Base-by-base conservation (phyloP, 2,888 invertebrate species). In the Apamea epomidion region DNA sequence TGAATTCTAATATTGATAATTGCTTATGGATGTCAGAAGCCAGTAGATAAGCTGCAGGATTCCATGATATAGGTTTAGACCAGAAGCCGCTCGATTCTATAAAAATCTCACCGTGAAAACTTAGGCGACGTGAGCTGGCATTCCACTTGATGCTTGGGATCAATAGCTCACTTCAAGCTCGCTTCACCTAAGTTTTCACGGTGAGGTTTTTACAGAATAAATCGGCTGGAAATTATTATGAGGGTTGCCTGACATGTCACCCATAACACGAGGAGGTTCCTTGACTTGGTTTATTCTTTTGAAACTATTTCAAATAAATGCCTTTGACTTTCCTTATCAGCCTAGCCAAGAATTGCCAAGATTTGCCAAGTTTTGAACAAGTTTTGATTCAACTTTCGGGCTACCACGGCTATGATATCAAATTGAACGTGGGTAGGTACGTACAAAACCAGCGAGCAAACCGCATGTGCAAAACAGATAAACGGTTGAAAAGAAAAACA, bases 1-100 rank as follows among this genome's bases (percentile, higher is more conserved):
- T 68, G 21, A 76, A 60, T 83, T 81, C 21, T 60, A 12, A 16
- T 67, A 29, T 51, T 81, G 81, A 42, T 77, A n/a, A n/a, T 25
- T 60, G 29, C 2, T 62, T 60, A 32, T 25, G 25, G 16, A 32
- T 10, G 7, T 7, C 14, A 37, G 37, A 32, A 18, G 18, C 12
- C 16, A 4, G 8, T 62, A 14, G 25, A 12, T 18, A 14, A 16
- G 1, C 58, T 62, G 18, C 42, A 29, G 14, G 21, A 67, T 1
- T 80, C 54, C n/a, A 25, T 29, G 18, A 21, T 4, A 65, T 10
- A 25, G 8, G 29, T 62, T 12, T 32, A 16, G n/a, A 4, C 45
- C 6, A 42, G 7, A 21, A 8, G 42, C 42, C 8, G 42, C 0
- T 42, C 42, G 0, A 42, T 42, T 42, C 1, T 42, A 10, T 42